These are phyloP conservation scores for Nephrocerus scutellatus DNA, from an alignment of 2,888 invertebrate genomes.

Conservation along the genomic window DNA sequence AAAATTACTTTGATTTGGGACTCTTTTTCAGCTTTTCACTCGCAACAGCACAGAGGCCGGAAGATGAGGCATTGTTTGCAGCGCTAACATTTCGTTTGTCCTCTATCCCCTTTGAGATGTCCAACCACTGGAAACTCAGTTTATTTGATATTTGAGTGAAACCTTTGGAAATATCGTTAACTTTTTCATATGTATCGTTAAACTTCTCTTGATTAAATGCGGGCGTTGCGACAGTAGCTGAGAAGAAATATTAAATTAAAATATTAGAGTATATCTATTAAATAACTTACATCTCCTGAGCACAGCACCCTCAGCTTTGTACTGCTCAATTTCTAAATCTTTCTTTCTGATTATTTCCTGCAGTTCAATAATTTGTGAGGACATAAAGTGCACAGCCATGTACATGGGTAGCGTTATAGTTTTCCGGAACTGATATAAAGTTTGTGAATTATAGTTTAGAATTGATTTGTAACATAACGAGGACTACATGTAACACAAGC, in stretches of 20 bases:
- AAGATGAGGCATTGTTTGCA: too few relatives aligned
- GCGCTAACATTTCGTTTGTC: too few relatives aligned
- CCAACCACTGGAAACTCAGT: neutral
- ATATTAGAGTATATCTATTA: neutral
- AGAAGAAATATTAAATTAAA: neutral
- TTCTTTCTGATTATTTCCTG: slow-evolving; percentile 32
- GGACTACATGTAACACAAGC: too few relatives aligned
- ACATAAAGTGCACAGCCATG: slow-evolving; percentile 21
- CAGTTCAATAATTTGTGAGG: slow-evolving; percentile 26
- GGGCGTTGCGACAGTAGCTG: slow-evolving; percentile 34
- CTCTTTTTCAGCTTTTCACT: too few relatives aligned
- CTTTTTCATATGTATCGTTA: slow-evolving; percentile 2
- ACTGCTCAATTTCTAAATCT: slow-evolving; percentile 40
- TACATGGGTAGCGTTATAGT: slow-evolving; percentile 26
- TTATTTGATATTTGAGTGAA: slow-evolving; percentile 6
- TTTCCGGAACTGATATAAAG: slow-evolving; percentile 34
- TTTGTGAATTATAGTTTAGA: too few relatives aligned
- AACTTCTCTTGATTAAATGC: slow-evolving; percentile 25
- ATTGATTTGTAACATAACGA: too few relatives aligned
- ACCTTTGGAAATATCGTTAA: slow-evolving; percentile 13
- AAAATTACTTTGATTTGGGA: too few relatives aligned
- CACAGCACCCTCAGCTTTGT: slow-evolving; percentile 33
- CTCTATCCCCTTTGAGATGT: too few relatives aligned
- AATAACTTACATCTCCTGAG: slow-evolving; percentile 32
- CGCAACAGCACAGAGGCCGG: too few relatives aligned